Evolutionary conservation across 2,888 invertebrate species (phyloP), one percentile per base, ranked within the genome.

Genomic region (Sminthurinus aureus): DNA sequence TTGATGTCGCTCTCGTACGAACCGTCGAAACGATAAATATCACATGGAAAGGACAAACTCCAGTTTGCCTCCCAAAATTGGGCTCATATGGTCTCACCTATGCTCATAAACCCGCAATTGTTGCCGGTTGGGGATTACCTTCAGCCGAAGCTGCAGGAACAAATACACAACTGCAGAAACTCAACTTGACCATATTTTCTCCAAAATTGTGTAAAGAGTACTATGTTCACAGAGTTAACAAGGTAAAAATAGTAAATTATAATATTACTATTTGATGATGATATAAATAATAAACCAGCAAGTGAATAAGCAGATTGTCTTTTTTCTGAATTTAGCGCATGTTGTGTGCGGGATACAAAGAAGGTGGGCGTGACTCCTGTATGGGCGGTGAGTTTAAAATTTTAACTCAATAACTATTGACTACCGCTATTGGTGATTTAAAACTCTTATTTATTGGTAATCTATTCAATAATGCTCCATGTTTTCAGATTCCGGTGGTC

Each of bases 341-440:
- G 88, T 52, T 88, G 82, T 88, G 88, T 69, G 88, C 88, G 3
- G 88, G 88, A 0, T 85, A 86, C 74, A 51, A 26, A 64, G 86
- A 85, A 18, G 88, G 87, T 0, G 86, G 86, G 9, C 81, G 80
- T 38, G 88, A 88, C 79, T 80, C 85, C 20, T 88, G 88, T 71
- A 79, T 86, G 58, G 87, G 84, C 78, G 79, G 73, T 78, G 18
- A 50, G 13, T 26, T 1, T 13, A n/a, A 64, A 11, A n/a, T n/a
- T n/a, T n/a, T n/a, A n/a, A n/a, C n/a, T 38, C 6, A 38, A 38
- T 38, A 38, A 38, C 6, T 38, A 38, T 1, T 38, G 1, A 4
- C 3, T 38, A 38, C n/a, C n/a, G n/a, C n/a, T 38, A 4, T 38
- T 38, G 38, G 38, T 38, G 3, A 38, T 38, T 38, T 18, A 64